Evolutionary conservation across 1,140 invertebrate genomes (phyloP), one percentile per base, ranked within the genome.

Genomic region (Pristionchus pacificus): DNA sequence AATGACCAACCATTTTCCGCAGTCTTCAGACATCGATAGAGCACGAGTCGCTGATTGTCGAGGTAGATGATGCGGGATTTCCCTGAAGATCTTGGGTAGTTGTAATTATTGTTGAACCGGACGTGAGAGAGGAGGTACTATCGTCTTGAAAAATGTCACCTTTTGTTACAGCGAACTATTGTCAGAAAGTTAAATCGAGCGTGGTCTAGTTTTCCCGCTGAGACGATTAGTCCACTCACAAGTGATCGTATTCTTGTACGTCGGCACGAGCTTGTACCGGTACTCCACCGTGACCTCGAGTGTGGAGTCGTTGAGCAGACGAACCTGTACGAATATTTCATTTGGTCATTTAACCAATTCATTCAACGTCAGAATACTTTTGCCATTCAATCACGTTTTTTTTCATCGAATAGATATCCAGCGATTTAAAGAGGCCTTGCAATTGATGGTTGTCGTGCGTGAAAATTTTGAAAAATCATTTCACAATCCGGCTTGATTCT

Each of bases 201-300:
- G 19, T 57, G 55, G 6, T 15, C n/a, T 66, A n/a, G n/a, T 68
- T 19, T 6, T 14, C 6, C 15, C 19, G 29, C 29, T 27, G 49
- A 61, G 13, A 28, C 58, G 38, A n/a, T 28, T 49, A 6, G 29
- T 25, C 13, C 0, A 55, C 65, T 60, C 28, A 69, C 67, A 69
- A 6, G 29, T 13, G 15, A 69, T 15, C 10, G 67, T 69, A 65
- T 69, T 69, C 59, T 58, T 32, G 30, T 69, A 57, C 14, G 1
- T 30, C 10, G 67, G 67, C 2, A 69, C 67, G 15, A 69, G 31
- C 14, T 49, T 67, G 67, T 69, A 69, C n/a, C 67, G 24, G 31
- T 73, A 73, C 25, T 73, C 71, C 59, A 73, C 64, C 28, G 69
- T 72, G 0, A 73, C 71, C 32, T 73, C 49, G n/a, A 73, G 65